These are phyloP conservation scores for Barypeithes pellucidus DNA, from an alignment of 2,888 invertebrate species.

Conservation along the genomic window DNA sequence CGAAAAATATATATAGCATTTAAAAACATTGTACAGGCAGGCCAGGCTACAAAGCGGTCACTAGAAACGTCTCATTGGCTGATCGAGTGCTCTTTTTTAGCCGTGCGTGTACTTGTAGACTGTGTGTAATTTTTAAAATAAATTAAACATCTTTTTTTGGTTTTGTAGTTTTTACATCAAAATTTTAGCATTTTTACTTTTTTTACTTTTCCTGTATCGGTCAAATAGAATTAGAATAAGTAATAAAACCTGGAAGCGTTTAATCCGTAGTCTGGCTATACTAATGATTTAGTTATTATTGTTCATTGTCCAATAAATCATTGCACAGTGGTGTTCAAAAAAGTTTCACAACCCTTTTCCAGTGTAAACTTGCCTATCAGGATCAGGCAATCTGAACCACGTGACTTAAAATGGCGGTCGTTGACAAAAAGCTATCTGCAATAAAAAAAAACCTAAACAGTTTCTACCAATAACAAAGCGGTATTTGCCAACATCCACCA, in stretches of 20 bases:
- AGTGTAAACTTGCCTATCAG: too few species aligned
- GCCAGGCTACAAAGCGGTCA: background rate
- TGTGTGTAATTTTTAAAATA: constrained; percentile 32
- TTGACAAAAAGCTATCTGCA: too few species aligned
- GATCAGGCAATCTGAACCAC: too few species aligned
- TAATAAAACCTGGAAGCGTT: background rate
- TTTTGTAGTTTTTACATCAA: constrained; percentile 50
- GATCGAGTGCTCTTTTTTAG: background rate
- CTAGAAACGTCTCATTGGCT: background rate
- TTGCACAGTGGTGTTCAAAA: background rate
- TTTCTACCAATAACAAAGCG: too few species aligned
- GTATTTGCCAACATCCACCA: too few species aligned
- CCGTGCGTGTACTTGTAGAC: background rate
- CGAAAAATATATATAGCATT: constrained; percentile 40
- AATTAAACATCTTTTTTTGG: background rate
- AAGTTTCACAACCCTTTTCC: too few species aligned
- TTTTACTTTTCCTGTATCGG: background rate
- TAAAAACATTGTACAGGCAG: constrained; percentile 21
- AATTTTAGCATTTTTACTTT: constrained; percentile 43
- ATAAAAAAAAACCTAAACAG: too few species aligned
- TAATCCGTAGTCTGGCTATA: background rate
- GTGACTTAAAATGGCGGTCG: too few species aligned
- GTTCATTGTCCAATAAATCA: background rate
- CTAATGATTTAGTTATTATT: background rate
- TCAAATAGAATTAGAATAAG: background rate